phyloP scores from a whole-genome alignment of 2,797 vertebrate genomes.

The Sparidentex hasta region DNA sequence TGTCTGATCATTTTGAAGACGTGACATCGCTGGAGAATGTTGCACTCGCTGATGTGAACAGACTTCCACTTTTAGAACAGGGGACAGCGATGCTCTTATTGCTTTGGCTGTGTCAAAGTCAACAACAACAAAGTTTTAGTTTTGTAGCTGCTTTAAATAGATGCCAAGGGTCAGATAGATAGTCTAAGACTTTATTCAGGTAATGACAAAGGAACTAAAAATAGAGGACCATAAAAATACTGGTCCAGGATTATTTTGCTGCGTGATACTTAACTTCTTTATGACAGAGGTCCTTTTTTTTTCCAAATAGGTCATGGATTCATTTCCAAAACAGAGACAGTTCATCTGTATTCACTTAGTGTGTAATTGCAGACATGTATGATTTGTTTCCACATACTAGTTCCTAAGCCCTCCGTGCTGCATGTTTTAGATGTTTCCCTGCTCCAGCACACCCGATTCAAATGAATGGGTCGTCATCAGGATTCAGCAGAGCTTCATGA shows the following conservation, averaged over 20 bases:
- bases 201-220: not conserved
- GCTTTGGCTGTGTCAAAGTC: too few relatives aligned
- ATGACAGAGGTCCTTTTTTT: not conserved
- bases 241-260: not conserved
- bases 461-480: too few relatives aligned
- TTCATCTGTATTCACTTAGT: not conserved
- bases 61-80: too few relatives aligned
- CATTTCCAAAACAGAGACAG: not conserved
- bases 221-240: not conserved
- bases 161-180: not conserved
- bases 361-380: not conserved
- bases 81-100: too few relatives aligned
- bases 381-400: not conserved
- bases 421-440: too few relatives aligned
- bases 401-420: too few relatives aligned
- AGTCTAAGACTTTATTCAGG: not conserved
- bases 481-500: too few relatives aligned
- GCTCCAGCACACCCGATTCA: too few relatives aligned
- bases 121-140: too few relatives aligned
- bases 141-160: slow-evolving; percentile 15
- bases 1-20: too few relatives aligned
- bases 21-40: too few relatives aligned
- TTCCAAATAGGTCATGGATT: not conserved
- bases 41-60: too few relatives aligned
- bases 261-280: not conserved